These are phyloP conservation scores for Xanthorhoe designata DNA, from an alignment of 2,888 invertebrate species.

Conservation along the genomic window DNA sequence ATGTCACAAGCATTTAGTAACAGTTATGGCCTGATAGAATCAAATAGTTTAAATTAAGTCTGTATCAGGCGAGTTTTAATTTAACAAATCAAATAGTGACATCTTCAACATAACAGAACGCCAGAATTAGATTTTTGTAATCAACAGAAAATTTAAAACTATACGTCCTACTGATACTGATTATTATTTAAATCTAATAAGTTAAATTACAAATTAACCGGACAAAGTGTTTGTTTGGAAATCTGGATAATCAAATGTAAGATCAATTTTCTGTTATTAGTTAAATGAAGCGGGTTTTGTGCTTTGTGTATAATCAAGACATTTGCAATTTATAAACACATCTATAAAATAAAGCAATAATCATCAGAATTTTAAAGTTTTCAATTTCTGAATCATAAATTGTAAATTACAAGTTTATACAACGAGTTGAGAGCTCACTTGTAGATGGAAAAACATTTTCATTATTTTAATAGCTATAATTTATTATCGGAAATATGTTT, in stretches of 20 bases:
- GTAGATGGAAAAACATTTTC: not conserved
- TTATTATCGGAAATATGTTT: conserved; percentile 8
- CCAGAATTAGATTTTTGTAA: too few relatives aligned
- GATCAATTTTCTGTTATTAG: not conserved
- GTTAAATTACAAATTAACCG: not conserved
- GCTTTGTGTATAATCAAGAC: not conserved
- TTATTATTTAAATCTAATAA: not conserved
- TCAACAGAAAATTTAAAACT: too few relatives aligned
- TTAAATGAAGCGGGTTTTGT: not conserved
- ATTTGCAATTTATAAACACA: conserved; percentile 2
- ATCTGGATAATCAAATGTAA: not conserved
- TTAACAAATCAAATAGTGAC: too few relatives aligned
- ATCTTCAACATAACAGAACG: too few relatives aligned
- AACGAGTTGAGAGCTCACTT: not conserved
- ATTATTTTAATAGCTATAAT: conserved; percentile 16
- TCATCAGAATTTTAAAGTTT: not conserved
- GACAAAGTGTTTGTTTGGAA: not conserved
- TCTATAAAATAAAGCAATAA: not conserved
- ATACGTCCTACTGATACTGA: not conserved
- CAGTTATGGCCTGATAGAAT: too few relatives aligned
- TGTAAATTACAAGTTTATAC: not conserved
- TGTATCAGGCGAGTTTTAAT: too few relatives aligned
- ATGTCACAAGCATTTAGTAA: too few relatives aligned
- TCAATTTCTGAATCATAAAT: not conserved
- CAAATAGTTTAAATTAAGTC: too few relatives aligned